Evolutionary conservation across 2,113 vertebrate species (phyloP).

Genomic region (Sphyrna mokarran): DNA sequence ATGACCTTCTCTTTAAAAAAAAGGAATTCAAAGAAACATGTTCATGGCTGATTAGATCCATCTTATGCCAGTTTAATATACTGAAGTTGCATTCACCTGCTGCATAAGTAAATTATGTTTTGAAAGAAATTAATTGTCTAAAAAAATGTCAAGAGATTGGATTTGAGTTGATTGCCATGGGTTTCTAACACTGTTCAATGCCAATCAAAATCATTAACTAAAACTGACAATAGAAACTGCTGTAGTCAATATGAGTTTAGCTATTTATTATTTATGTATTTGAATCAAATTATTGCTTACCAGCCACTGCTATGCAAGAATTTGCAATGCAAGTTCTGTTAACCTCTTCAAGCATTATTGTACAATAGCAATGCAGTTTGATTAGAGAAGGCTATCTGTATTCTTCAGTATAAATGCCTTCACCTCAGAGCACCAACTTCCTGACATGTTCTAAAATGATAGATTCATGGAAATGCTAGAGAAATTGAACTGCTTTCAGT

Average conservation of each 20-base stretch:
- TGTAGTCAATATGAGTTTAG: not conserved
- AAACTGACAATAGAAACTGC: not conserved
- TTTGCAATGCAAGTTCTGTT: not conserved
- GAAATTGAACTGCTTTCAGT: not conserved
- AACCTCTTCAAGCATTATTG: not conserved
- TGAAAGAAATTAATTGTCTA: not conserved
- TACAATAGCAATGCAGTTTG: not conserved
- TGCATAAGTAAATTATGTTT: not conserved
- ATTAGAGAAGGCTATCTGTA: not conserved
- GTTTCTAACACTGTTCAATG: not conserved
- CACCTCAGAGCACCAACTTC: not conserved
- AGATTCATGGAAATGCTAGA: not conserved
- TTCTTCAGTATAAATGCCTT: not conserved
- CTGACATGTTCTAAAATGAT: not conserved
- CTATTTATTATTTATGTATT: not conserved
- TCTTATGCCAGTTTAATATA: not conserved
- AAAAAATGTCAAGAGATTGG: not conserved
- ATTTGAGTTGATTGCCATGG: not conserved
- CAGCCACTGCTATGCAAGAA: not conserved
- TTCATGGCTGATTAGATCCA: not conserved
- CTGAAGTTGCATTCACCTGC: not conserved
- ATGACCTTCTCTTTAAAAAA: conserved; percentile 9
- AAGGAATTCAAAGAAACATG: not conserved
- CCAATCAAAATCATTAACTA: not conserved
- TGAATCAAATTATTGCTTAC: not conserved